These are phyloP conservation scores for Sinodicranocentrus sp. DNA, from an alignment of 2,888 invertebrate species.

Conservation along the genomic window DNA sequence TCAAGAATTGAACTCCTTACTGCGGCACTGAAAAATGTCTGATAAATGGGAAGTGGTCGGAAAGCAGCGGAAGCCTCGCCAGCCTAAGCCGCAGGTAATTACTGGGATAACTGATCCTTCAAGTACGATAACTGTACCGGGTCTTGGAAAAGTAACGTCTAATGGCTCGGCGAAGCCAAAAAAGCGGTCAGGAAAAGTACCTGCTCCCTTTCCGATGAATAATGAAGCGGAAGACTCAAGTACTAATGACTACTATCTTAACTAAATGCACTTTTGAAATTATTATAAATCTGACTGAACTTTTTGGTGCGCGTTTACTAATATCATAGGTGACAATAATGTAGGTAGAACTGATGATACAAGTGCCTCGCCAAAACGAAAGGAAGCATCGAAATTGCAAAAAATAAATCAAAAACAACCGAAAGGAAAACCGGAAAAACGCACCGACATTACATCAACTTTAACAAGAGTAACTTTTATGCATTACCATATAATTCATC, in stretches of 20 bases:
- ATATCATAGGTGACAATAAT: constrained; percentile 15
- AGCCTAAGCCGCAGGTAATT: constrained; percentile 55
- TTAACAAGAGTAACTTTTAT: constrained; percentile 55
- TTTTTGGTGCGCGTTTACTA: too few species aligned
- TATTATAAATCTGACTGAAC: too few species aligned
- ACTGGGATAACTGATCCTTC: constrained; percentile 40
- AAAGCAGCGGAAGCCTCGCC: constrained; percentile 65
- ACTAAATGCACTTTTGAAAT: not conserved
- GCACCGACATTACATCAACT: constrained; percentile 65
- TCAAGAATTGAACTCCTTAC: too few species aligned
- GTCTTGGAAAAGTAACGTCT: constrained; percentile 39
- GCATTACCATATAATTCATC: not conserved
- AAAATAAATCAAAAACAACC: constrained; percentile 27
- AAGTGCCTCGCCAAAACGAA: constrained; percentile 48
- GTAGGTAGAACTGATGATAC: constrained; percentile 16
- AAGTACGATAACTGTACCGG: constrained; percentile 27
- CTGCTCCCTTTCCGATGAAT: constrained; percentile 62
- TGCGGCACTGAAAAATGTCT: constrained; percentile 73
- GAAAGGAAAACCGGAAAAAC: constrained; percentile 60
- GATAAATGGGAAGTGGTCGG: constrained; percentile 75
- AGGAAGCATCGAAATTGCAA: constrained; percentile 47
- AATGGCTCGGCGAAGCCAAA: constrained; percentile 63
- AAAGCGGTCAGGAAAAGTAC: constrained; percentile 54
- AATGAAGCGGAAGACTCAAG: not conserved
- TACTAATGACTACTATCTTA: too few species aligned